Percentiles rank a stretch among this genome's conserved stretches.
Evolutionary conservation across 2,888 invertebrate genomes (phyloP).

Genomic region (Xanthostigma xanthostigma): DNA sequence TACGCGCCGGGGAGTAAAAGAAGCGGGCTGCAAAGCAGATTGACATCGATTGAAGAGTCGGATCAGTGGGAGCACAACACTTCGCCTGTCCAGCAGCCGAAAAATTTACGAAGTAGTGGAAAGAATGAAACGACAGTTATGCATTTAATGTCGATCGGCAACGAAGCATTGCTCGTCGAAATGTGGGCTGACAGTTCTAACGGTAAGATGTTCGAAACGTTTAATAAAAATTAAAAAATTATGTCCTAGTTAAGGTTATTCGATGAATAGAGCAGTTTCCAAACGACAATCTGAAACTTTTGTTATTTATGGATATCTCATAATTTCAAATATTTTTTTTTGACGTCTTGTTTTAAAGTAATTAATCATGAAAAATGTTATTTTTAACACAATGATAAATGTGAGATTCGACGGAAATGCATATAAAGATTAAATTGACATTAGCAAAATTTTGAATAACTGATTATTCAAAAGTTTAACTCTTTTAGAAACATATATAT

Average conservation of each 20-base stretch:
- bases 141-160: conserved; percentile 45
- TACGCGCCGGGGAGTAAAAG: not conserved
- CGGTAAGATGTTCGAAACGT: conserved; percentile 18
- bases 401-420: no score
- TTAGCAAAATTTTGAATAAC: no score
- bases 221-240: not conserved
- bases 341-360: no score
- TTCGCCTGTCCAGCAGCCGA: not conserved
- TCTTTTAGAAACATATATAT: no score
- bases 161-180: conserved; percentile 45
- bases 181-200: conserved; percentile 39
- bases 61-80: not conserved
- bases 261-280: no score
- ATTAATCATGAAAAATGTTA: no score
- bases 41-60: not conserved
- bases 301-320: no score
- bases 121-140: conserved; percentile 18
- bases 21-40: not conserved
- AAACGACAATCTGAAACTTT: no score
- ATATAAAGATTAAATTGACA: no score
- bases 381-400: no score
- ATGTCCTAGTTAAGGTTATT: not conserved
- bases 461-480: no score
- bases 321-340: no score
- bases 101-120: not conserved